Evolutionary conservation across 2,888 invertebrate genomes (phyloP), one percentile per base, ranked within the genome.

Genomic region (Lithosia quadra): DNA sequence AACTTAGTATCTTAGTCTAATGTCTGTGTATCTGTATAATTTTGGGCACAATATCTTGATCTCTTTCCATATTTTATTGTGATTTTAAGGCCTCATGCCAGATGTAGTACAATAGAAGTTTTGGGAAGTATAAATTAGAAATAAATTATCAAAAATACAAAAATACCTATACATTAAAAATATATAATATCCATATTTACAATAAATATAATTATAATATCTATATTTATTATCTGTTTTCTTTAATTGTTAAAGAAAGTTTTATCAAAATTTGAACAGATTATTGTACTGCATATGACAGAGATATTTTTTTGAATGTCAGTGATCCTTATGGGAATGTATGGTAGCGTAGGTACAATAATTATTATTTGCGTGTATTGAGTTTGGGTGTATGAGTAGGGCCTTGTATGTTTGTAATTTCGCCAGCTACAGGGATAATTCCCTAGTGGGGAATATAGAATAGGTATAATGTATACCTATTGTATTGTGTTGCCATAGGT

Each of bases 1-100:
- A 81, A 74, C 77, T 79, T 84, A 84, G 84, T 83, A 79, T 77
- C 77, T 76, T 83, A 81, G 76, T 75, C 73, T 72, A 71, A 72
- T 71, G 43, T 80, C 71, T 80, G 68, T 80, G 60, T 82, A 77
- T 76, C 68, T 66, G 24, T 76, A 80, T 78, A 69, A 78, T 78
- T 71, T 80, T 75, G 79, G 79, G 79, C 79, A 82, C 73, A 79
- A 78, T 76, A 64, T 79, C 80, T 78, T 71, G 66, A 69, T 71
- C 71, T 82, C 76, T 79, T 73, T 80, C 69, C 63, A 65, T 66
- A 73, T 71, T 73, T 67, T 63, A 71, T 72, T 71, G 66, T 68
- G 43, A 43, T 62, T 65, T 70, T 71, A 59, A 63, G 68, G 58
- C 36, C 61, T 24, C 66, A 59, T 33, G 68, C 78, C 72, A 69